Base-by-base conservation (phyloP, 2,797 vertebrate species). In the Setipinna tenuifilis region DNA sequence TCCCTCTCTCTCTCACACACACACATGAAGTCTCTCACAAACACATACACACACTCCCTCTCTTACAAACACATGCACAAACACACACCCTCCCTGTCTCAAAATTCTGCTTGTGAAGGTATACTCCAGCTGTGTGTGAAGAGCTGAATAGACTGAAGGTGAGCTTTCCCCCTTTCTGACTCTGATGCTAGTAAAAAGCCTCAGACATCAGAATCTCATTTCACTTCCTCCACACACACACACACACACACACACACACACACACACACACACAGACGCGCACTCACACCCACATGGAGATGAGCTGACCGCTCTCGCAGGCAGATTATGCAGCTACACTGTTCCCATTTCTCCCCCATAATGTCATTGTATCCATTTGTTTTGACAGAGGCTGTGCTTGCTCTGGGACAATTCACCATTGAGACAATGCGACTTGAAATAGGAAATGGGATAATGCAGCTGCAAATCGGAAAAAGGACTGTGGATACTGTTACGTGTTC, bases 261-360 rank as follows among this genome's bases (percentile, higher is more conserved):
- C 58, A 2, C 17, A 21, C 21, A 9, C 61, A 23, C n/a, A 9
- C 3, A n/a, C 59, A 61, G 0, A 61, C 3, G n/a, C 61, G 23
- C 61, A 25, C 61, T 23, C 61, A 62, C 61, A 62, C n/a, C n/a
- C 61, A 62, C 25, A 68, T 71, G 65, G 65, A 71, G 62, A 28
- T 65, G 10, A 71, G 25, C 62, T 68, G 23, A 25, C 23, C 11
- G 16, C 11, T 68, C 25, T 4, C 25, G 28, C 1, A 65, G 23
- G n/a, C 61, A 25, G 23, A 68, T 68, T 14, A 14, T 10, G 5
- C 25, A 5, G 25, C 65, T 31, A 31, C 16, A 19, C 17, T 23
- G 9, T 16, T 68, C 25, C 14, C 5, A 4, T 68, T 10, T 68
- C 14, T 28, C 14, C 14, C 11, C 28, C 23, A 28, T 68, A 28